Evolutionary conservation across 2,888 invertebrate genomes (phyloP).

Genomic region (Malthinus seriepunctatus): DNA sequence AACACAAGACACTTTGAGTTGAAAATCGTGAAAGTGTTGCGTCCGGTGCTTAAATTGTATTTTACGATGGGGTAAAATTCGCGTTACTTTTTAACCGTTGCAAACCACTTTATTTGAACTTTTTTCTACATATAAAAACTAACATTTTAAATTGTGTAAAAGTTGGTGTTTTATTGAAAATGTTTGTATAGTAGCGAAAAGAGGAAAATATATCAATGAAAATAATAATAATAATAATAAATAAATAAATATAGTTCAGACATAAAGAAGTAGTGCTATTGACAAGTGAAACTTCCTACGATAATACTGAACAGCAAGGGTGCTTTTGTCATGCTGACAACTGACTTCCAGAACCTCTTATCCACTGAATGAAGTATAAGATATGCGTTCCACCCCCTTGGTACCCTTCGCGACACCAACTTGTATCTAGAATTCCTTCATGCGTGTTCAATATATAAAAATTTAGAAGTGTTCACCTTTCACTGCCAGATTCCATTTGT

Average conservation of each 20-base stretch:
- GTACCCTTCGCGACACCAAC: conserved; percentile 31
- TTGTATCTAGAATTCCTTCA: conserved; percentile 38
- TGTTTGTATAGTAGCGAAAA: too few relatives aligned
- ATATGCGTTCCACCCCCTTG: conserved; percentile 33
- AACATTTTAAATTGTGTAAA: neutral
- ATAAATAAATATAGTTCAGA: conserved; percentile 45
- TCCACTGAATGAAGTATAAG: conserved; percentile 42
- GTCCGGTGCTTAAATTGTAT: conserved; percentile 53
- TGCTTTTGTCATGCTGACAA: conserved; percentile 40
- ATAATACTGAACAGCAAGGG: conserved; percentile 42
- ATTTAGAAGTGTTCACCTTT: conserved; percentile 55
- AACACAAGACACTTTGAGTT: conserved; percentile 36
- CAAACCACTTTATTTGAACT: too few relatives aligned
- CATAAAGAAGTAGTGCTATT: conserved; percentile 47
- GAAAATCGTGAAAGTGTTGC: conserved; percentile 47
- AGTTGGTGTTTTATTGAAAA: too few relatives aligned
- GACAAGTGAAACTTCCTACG: conserved; percentile 47
- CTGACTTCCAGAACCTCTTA: conserved; percentile 39
- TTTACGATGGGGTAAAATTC: conserved; percentile 42
- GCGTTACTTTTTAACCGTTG: too few relatives aligned
- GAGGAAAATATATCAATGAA: neutral
- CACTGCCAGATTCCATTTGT: conserved; percentile 55
- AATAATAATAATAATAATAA: conserved; percentile 35
- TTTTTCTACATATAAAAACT: conserved; percentile 9
- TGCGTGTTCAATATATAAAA: conserved; percentile 51